Evolutionary conservation across 1,140 invertebrate genomes (phyloP).

Genomic region (Pachyrhynchus sulphureomaculatus): DNA sequence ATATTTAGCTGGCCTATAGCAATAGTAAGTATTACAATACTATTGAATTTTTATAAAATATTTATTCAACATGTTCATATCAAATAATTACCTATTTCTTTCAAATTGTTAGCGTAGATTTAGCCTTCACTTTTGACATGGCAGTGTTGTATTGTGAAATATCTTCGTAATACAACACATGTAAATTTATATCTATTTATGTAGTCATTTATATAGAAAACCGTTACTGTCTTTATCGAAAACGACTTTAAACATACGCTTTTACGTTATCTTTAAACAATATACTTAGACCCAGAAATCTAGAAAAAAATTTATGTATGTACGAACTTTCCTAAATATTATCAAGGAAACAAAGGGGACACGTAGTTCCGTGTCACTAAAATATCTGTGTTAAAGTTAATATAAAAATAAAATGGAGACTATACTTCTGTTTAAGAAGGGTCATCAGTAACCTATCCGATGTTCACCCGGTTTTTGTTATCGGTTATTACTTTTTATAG

Average conservation of each 20-base stretch:
- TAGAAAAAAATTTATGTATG: not conserved
- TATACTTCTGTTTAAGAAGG: no score
- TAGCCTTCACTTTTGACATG: conserved; percentile 14
- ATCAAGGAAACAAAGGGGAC: no score
- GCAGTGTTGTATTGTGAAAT: conserved; percentile 5
- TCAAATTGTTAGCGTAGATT: not conserved
- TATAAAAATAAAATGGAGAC: no score
- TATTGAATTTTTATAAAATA: no score
- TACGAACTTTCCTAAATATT: not conserved
- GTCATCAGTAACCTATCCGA: no score
- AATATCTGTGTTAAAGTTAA: no score
- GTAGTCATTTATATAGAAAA: conserved; percentile 4
- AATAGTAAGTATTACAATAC: no score
- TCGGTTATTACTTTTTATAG: no score
- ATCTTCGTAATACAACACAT: conserved; percentile 1
- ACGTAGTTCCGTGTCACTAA: no score
- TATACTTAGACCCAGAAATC: conserved; percentile 6
- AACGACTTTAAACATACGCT: not conserved
- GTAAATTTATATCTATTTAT: conserved; percentile 15
- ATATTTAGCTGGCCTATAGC: no score
- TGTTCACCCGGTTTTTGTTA: no score
- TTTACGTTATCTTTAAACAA: not conserved
- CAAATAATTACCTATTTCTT: not conserved
- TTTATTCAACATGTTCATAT: not conserved
- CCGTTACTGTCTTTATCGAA: conserved; percentile 10